Evolutionary conservation across 2,797 vertebrate genomes (phyloP).

Genomic region (Ficedula albicollis): DNA sequence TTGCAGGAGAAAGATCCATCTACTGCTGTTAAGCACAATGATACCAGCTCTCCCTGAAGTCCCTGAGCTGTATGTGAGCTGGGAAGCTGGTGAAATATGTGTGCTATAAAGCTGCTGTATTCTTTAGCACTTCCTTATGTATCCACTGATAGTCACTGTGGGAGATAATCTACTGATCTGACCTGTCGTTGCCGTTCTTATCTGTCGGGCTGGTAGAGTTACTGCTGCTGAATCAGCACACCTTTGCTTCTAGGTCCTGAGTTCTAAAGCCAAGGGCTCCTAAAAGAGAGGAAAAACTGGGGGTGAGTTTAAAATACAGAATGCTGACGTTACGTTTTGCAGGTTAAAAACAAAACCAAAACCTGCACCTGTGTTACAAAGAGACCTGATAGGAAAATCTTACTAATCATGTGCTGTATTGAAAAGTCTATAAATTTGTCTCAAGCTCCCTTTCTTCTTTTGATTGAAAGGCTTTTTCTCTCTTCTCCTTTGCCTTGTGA

Average conservation of each 20-base stretch:
- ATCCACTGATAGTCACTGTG: not conserved
- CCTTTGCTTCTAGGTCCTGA: not conserved
- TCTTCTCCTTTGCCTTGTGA: not conserved
- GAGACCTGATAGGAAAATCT: not conserved
- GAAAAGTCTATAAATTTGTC: not conserved
- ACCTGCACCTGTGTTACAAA: not conserved
- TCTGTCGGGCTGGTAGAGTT: not conserved
- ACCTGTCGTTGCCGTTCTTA: not conserved
- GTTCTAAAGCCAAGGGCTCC: not conserved
- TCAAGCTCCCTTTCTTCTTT: not conserved
- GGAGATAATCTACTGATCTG: not conserved
- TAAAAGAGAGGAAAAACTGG: not conserved
- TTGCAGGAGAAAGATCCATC: not conserved
- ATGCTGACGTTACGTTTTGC: not conserved
- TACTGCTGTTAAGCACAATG: not conserved
- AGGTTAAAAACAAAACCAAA: not conserved
- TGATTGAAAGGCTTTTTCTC: not conserved
- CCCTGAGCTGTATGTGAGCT: not conserved
- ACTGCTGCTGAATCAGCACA: not conserved
- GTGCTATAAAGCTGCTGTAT: not conserved
- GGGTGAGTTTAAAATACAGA: fast-evolving
- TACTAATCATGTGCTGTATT: not conserved
- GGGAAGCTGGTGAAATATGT: not conserved
- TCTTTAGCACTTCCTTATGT: not conserved
- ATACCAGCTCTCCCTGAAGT: not conserved